These are phyloP conservation scores for Drosophila pachea DNA, from an alignment of 1,140 invertebrate genomes.

Conservation along the genomic window DNA sequence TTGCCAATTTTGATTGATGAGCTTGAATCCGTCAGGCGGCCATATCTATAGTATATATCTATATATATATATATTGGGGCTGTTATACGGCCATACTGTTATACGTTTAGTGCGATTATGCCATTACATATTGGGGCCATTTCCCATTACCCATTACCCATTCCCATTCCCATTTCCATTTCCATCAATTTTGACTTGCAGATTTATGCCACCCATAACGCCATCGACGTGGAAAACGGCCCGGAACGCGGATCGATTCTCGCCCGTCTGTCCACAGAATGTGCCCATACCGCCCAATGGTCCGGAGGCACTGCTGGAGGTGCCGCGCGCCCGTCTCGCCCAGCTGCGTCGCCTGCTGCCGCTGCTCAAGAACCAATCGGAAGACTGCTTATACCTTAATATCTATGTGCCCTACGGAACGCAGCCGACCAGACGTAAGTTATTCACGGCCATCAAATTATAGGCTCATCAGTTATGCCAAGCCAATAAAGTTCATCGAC, in stretches of 20 bases:
- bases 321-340: conserved; percentile 88
- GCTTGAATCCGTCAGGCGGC: conserved; percentile 36
- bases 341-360: conserved; percentile 90
- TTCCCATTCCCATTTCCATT: too few species aligned
- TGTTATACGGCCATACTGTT: too few species aligned
- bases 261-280: conserved; percentile 94
- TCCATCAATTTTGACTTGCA: conserved; percentile 61
- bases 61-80: too few species aligned
- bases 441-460: neutral
- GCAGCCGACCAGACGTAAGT: conserved; percentile 74
- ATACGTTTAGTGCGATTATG: neutral
- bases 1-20: conserved; percentile 69
- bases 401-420: conserved; percentile 89
- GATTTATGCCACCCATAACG: conserved; percentile 96
- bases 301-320: conserved; percentile 86
- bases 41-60: too few species aligned
- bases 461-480: conserved; percentile 1
- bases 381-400: conserved; percentile 98
- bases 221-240: conserved; percentile 91
- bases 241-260: conserved; percentile 88
- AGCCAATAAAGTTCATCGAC: neutral
- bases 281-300: conserved; percentile 85
- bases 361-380: conserved; percentile 92
- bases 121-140: conserved; percentile 29
- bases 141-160: neutral